phyloP scores from a whole-genome alignment of 2,113 vertebrate species.

The Bos javanicus region DNA sequence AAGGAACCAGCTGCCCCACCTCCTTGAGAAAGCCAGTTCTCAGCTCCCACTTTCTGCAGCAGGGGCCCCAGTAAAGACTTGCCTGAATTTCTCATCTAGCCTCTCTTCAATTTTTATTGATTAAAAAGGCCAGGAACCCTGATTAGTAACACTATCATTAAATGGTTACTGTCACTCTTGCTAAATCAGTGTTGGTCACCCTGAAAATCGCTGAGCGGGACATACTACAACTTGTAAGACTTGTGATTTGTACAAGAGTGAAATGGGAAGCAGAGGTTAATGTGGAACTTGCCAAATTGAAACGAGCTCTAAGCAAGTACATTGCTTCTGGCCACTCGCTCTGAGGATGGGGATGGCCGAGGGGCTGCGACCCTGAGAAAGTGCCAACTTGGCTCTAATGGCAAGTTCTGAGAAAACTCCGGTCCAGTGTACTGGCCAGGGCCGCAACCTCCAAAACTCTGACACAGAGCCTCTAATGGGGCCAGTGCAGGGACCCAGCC shows the following conservation, averaged over 20 bases:
- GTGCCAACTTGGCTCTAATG: neutral
- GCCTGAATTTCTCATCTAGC: neutral
- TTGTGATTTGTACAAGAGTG: neutral
- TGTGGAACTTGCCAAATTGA: neutral
- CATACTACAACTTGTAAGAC: neutral
- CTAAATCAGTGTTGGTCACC: neutral
- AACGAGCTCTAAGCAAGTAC: neutral
- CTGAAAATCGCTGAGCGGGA: accelerated
- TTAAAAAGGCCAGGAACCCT: neutral
- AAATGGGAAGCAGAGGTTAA: neutral
- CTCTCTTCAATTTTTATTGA: neutral
- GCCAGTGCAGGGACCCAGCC: neutral
- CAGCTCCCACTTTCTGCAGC: neutral
- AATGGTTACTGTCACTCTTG: neutral
- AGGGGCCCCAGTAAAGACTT: neutral
- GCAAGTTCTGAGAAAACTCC: neutral
- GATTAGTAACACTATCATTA: neutral
- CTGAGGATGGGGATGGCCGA: neutral
- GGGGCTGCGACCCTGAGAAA: neutral
- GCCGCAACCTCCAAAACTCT: neutral
- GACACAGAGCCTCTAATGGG: neutral
- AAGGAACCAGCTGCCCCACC: neutral
- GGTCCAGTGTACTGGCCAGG: neutral
- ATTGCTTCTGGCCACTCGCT: neutral
- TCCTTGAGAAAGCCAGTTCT: neutral